Conservation (phyloP, 2,888 invertebrate genomes). For the Nephrocerus scutellatus region DNA sequence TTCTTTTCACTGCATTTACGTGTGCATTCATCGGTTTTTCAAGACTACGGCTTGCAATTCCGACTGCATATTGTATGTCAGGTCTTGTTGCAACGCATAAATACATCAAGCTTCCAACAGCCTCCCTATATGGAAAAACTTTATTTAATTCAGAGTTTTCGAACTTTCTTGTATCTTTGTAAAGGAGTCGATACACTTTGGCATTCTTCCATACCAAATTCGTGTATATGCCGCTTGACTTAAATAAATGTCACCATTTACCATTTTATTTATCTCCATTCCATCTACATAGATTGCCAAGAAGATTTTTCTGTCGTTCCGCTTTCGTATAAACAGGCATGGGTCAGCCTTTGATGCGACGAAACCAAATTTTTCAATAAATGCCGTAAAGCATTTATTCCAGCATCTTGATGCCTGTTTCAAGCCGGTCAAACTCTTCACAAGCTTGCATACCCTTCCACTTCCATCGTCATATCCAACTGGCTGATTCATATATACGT, state of each 20-base stretch:
- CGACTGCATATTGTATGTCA: constrained; percentile 7
- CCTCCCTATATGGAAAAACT: constrained; percentile 9
- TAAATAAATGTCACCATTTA: constrained; percentile 10
- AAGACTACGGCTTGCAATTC: constrained; percentile 2
- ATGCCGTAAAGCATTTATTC: constrained; percentile 20
- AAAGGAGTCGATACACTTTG: constrained; percentile 11
- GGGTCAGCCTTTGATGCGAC: constrained; percentile 22
- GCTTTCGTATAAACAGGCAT: constrained; percentile 22
- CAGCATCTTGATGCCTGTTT: no score
- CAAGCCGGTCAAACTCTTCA: no score
- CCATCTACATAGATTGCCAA: constrained; percentile 26
- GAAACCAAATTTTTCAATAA: constrained; percentile 21
- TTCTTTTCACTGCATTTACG: constrained; percentile 4
- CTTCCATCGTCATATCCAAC: no score
- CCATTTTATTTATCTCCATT: constrained; percentile 11
- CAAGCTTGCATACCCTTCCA: no score
- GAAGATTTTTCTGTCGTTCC: constrained; percentile 9
- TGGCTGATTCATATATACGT: constrained; percentile 16
- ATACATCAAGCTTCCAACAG: constrained; percentile 11
- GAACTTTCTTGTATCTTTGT: constrained; percentile 5
- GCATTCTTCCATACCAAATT: constrained; percentile 9
- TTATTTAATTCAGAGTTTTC: no score
- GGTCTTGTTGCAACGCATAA: constrained; percentile 9
- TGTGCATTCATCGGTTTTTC: not conserved
- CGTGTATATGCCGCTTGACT: constrained; percentile 10